These are phyloP conservation scores for Urophycis tenuis DNA, from an alignment of 2,797 vertebrate genomes.

Conservation along the genomic window DNA sequence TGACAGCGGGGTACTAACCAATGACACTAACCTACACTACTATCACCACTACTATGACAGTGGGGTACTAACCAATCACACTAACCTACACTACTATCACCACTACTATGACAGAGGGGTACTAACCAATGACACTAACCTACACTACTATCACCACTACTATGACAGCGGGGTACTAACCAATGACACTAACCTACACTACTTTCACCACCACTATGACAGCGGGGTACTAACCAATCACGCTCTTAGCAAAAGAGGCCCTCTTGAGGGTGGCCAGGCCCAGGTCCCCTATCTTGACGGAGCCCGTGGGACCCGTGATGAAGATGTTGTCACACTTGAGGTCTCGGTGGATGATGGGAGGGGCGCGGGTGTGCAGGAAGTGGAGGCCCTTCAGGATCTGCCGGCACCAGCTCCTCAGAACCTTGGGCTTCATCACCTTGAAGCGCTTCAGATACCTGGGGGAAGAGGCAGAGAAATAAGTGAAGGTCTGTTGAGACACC, in stretches of 20 bases:
- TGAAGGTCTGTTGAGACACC: background rate
- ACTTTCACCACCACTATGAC: background rate
- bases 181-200: background rate
- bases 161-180: no score
- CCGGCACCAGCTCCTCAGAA: conserved; percentile 95
- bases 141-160: background rate
- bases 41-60: background rate
- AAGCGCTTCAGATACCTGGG: conserved; percentile 95
- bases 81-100: background rate
- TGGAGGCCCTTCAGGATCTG: conserved; percentile 97
- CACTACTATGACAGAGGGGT: no score
- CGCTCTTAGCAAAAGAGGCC: conserved; percentile 96
- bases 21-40: conserved; percentile 81
- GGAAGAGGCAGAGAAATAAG: conserved; percentile 11
- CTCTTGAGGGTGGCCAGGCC: conserved; percentile 96
- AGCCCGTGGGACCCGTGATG: conserved; percentile 97
- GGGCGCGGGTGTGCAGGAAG: conserved; percentile 93
- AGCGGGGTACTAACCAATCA: conserved; percentile 82
- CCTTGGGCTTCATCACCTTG: conserved; percentile 99
- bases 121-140: no score
- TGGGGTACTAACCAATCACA: no score
- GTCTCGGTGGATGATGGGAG: conserved; percentile 97
- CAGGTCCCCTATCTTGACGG: conserved; percentile 97
- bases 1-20: conserved; percentile 74
- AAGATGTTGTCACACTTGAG: conserved; percentile 99